Base-by-base conservation (phyloP, 2,797 vertebrate genomes). In the Glyptemys insculpta region DNA sequence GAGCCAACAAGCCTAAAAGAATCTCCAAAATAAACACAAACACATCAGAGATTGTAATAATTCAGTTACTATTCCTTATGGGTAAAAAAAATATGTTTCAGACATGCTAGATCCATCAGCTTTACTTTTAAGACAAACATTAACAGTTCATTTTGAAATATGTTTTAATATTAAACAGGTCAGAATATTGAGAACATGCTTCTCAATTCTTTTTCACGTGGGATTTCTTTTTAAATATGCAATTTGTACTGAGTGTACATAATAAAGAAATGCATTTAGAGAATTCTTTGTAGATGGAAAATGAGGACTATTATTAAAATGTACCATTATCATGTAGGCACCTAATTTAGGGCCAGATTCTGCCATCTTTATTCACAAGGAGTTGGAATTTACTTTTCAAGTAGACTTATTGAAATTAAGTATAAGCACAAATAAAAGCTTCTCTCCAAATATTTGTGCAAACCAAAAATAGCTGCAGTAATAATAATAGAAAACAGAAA, bases 121-220 rank as follows among this genome's bases (percentile, higher is more conserved):
- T 85, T 86, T 49, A 79, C 37, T 53, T 89, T 92, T 80, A 56
- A 88, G 31, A 52, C 25, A 80, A 84, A 57, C 54, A 89, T 84
- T 72, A 81, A 57, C 21, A 53, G 4, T 29, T 37, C 44, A 11
- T 76, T 94, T 91, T 52, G 91, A 76, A n/a, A 78, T 81, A 80
- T 0, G 11, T 78, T 91, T 89, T 21, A 47, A 23, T 1, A 79
- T 34, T 5, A 3, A 50, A 25, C 41, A 50, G 18, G 56, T 18
- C 79, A 79, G 49, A 62, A 80, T 34, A 7, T 0, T 21, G 37
- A 11, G 59, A 94, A 92, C 9, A 91, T 85, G n/a, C 1, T 21
- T 21, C 0, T 81, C 11, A 19, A 16, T 59, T 65, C 34, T 65
- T n/a, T 65, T 84, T 47, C 1, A 44, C 87, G 59, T 0, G 0